Base-by-base conservation (phyloP, 2,888 invertebrate genomes). In the Mythimna albipuncta region DNA sequence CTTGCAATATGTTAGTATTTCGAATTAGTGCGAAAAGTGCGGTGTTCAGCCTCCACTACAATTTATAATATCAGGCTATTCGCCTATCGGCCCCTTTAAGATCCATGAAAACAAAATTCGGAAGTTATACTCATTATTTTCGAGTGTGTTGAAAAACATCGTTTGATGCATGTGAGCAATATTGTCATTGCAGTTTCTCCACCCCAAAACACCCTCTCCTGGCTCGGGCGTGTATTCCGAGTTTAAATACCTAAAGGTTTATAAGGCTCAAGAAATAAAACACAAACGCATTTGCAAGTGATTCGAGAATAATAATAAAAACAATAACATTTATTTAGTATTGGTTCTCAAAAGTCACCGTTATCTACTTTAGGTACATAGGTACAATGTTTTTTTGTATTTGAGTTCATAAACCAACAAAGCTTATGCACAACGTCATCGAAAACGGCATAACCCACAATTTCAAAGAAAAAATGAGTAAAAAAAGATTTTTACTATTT, bases 281-380 rank as follows among this genome's bases (percentile, higher is more conserved):
- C 95, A 91, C 93, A 87, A 79, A 86, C 85, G 86, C 85, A 81
- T 94, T 86, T 95, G 96, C 95, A 96, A 96, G 96, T 96, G 96
- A 96, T 94, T 94, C 94, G 93, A 96, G 95, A 95, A 94, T 96
- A 94, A 94, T 95, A 94, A 95, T 94, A 92, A 94, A 94, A 96
- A 95, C 94, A 94, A 95, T 94, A 95, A 95, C 95, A 94, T 96
- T 94, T 95, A 95, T 94, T 95, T 86, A 90, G 95, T 96, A 95
- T 96, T 95, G 95, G 95, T 96, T 95, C 95, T 94, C 93, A 94
- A 93, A 94, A 88, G 91, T 91, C 92, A 92, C 89, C 90, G 88
- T 91, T 89, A 85, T 84, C 95, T 96, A 96, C 91, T 89, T 92
- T 89, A 96, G 96, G 96, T 96, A 96, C 96, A 96, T 90, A 96